These are phyloP conservation scores for Tokudaia muenninki DNA, from an alignment of 2,797 vertebrate genomes.

Conservation along the genomic window DNA sequence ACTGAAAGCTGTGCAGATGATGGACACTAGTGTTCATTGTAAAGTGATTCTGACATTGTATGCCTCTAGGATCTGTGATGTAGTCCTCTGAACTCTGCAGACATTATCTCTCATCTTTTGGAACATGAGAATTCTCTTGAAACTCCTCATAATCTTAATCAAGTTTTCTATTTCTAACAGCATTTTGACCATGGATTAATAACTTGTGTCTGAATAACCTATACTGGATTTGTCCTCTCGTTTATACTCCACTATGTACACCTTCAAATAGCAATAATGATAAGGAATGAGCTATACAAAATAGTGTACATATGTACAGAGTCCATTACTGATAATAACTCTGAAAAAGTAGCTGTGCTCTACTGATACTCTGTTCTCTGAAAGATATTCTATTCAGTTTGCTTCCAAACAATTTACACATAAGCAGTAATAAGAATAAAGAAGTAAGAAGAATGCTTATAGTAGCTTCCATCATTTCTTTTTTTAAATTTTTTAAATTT, in stretches of 20 bases:
- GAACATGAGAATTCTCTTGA: not conserved
- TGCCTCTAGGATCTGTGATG: not conserved
- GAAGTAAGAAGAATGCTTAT: not conserved
- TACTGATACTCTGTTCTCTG: not conserved
- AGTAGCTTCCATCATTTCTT: not conserved
- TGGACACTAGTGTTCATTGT: not conserved
- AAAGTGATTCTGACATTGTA: not conserved
- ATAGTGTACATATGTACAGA: not conserved
- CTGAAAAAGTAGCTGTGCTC: not conserved
- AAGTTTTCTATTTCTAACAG: not conserved
- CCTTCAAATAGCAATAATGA: not conserved
- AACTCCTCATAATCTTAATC: not conserved
- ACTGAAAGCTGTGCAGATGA: not conserved
- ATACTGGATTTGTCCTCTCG: not conserved
- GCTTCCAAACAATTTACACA: not conserved
- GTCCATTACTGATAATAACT: not conserved
- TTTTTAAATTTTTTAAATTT: no score
- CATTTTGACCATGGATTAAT: not conserved
- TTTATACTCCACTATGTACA: not conserved
- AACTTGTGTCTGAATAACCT: not conserved
- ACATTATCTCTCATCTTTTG: not conserved
- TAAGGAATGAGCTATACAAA: not conserved
- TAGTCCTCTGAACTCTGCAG: not conserved
- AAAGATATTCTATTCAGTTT: not conserved
- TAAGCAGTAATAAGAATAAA: not conserved